Evolutionary conservation across 2,797 vertebrate species (phyloP), one percentile per base, ranked within the genome.

Genomic region (Lycodopsis pacificus): DNA sequence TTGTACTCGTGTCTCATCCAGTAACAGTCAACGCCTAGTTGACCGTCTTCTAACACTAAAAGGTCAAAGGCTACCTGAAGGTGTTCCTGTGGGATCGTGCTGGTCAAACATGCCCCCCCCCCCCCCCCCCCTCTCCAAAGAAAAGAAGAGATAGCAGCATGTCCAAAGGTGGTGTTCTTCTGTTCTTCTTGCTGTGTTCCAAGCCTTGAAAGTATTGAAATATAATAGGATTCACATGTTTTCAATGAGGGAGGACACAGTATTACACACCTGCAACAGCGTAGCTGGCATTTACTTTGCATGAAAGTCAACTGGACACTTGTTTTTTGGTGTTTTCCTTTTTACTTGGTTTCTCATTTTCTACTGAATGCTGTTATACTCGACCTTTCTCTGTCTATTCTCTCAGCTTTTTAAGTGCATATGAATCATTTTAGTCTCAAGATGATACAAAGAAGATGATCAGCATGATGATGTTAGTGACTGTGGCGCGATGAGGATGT

Each of bases 311-410:
- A 87, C 86, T 65, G 82, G 84, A 93, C 84, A 85, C 79, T 89
- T 77, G 83, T 88, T 89, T 90, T 89, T 91, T 80, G 76, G 73
- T 90, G 62, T 84, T 89, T 85, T 82, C 59, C 36, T 76, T 79
- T 82, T 80, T 63, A 83, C 90, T 89, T 89, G 71, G 72, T 80
- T 90, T 91, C 78, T 88, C 36, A 83, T 95, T 94, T 95, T 94
- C 90, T 95, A 94, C 94, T 93, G 93, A 95, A 94, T 94, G 93
- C 94, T 91, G 89, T 83, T 94, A 86, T 86, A 91, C 88, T 91
- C 86, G 14, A 91, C 74, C 84, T 93, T 91, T 93, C 89, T 93
- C 90, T 92, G 72, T 90, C 85, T 90, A 82, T 93, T 94, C 94
- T 93, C 91, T 90, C 88, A 90, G 94, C 93, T 94, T 90, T 94